Percentiles rank a stretch among this genome's conserved stretches.
Conservation (phyloP, 2,888 invertebrate species). For the Theodoxus fluviatilis region DNA sequence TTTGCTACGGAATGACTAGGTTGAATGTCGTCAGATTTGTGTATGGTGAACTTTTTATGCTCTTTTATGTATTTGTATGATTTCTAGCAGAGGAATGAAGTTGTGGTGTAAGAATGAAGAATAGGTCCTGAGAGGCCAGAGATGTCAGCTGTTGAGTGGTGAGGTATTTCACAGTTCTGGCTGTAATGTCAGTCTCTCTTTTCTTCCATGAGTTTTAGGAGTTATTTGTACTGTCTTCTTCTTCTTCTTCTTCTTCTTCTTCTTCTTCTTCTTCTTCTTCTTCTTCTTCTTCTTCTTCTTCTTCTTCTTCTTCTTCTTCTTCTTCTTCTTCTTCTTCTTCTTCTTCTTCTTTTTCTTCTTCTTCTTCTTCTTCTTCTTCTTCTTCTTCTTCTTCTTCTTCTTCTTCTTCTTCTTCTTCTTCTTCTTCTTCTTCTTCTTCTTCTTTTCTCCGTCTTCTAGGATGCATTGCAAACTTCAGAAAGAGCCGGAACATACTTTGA, state of each 20-base stretch:
- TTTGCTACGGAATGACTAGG: not conserved
- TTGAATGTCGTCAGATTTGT: not conserved
- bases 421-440: not conserved
- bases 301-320: not conserved
- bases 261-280: too few species aligned
- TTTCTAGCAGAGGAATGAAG: not conserved
- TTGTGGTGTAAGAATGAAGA: not conserved
- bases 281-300: too few species aligned
- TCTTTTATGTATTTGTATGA: too few species aligned
- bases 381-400: not conserved
- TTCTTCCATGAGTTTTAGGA: too few species aligned
- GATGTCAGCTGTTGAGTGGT: not conserved
- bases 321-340: not conserved
- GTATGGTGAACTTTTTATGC: not conserved
- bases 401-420: not conserved
- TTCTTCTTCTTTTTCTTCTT: not conserved
- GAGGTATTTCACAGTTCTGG: not conserved
- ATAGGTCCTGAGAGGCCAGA: not conserved
- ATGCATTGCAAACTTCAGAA: too few species aligned
- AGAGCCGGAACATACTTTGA: too few species aligned
- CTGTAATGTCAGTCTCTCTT: too few species aligned
- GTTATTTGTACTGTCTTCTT: too few species aligned
- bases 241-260: too few species aligned
- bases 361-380: not conserved
- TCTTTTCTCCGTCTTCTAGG: too few species aligned